Base-by-base conservation (phyloP, 2,888 invertebrate species). In the Erebia epiphron region DNA sequence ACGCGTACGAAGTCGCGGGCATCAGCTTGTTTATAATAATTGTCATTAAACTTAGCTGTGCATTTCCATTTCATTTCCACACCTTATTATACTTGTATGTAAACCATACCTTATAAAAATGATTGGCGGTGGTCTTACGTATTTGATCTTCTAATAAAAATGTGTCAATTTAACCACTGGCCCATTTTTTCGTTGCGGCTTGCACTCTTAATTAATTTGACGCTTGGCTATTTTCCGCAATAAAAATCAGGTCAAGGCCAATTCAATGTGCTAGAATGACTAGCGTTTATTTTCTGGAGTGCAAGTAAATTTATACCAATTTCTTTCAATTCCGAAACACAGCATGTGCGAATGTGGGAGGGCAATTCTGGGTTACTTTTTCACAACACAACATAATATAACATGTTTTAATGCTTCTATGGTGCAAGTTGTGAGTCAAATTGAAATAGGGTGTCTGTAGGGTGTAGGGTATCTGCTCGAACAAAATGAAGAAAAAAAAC, bases 231-330 rank as follows among this genome's bases (percentile, higher is more conserved):
- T 74, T 76, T 75, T 73, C 78, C 76, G 13, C 77, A 67, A 73
- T 73, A 74, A 78, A 64, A 81, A 78, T 77, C 63, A 61, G 79
- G 78, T 74, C 79, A 79, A 76, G 79, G 79, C 66, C 69, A 46
- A 69, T 77, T 71, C 69, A 75, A 78, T 77, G 74, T 67, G 26
- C 58, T 46, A 54, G 35, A 63, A 60, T 43, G 50, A 21, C 41
- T 16, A n/a, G 35, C 62, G 26, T 52, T 66, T 70, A 35, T 21
- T 68, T 67, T 65, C 60, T 60, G 56, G 54, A 54, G 49, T 57
- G 52, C 52, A 50, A 62, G 43, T 71, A 49, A 52, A 52, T 57
- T 26, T 13, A 26, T 8, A 21, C 14, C n/a, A 35, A 26, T 57
- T 57, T 57, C 57, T 14, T 57, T 35, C 57, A 57, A 57, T 57